These are phyloP conservation scores for Belonocnema kinseyi DNA, from an alignment of 1,140 invertebrate species.

Conservation along the genomic window DNA sequence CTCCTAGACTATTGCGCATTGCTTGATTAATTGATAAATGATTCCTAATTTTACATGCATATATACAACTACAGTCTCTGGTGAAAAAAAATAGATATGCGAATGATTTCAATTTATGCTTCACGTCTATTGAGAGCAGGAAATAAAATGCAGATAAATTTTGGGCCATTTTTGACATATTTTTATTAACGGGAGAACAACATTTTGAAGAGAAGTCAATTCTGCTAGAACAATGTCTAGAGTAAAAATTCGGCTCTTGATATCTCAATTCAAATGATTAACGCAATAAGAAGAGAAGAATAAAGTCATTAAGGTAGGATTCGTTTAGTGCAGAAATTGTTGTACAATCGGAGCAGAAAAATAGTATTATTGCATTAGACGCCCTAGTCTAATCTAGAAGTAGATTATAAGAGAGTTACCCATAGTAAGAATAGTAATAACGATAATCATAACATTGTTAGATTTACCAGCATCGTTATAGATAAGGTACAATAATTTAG, in stretches of 20 bases:
- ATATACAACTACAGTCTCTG: constrained; percentile 32
- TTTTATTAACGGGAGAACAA: constrained; percentile 71
- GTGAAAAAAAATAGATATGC: constrained; percentile 9
- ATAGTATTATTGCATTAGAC: constrained; percentile 51
- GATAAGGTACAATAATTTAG: constrained; percentile 54
- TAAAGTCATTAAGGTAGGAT: constrained; percentile 20
- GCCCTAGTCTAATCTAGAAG: constrained; percentile 60
- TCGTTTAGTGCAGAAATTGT: constrained; percentile 51
- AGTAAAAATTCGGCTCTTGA: constrained; percentile 52
- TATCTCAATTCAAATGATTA: constrained; percentile 23
- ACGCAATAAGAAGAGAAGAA: constrained; percentile 22
- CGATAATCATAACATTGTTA: constrained; percentile 63
- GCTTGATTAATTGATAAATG: not conserved
- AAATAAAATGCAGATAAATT: constrained; percentile 52
- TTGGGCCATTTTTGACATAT: constrained; percentile 39
- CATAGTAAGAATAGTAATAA: constrained; percentile 60
- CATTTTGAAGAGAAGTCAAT: constrained; percentile 64
- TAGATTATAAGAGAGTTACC: constrained; percentile 61
- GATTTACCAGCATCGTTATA: constrained; percentile 53
- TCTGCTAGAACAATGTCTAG: constrained; percentile 62
- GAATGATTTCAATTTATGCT: constrained; percentile 1
- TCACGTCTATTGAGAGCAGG: constrained; percentile 28
- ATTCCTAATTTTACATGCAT: not conserved
- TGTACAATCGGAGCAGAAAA: constrained; percentile 53
- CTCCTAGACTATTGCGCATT: too few species aligned